Base-by-base conservation (phyloP, 2,888 invertebrate genomes). In the Lomographa bimaculata region DNA sequence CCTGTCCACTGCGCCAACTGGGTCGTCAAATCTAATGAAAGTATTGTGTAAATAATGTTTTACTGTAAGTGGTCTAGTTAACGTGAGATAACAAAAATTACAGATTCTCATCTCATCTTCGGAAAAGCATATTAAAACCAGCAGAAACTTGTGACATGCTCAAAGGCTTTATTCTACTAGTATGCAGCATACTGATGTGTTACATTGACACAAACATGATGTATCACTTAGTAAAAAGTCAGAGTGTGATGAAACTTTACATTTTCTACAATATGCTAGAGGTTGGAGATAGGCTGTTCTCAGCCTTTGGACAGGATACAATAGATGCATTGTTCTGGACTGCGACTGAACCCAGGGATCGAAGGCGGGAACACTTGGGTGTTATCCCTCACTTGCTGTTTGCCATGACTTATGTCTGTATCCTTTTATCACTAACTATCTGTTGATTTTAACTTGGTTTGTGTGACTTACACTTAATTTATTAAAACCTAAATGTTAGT, bases 221-320 rank as follows among this genome's bases (percentile, higher is more conserved):
- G 91, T 99, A 99, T 84, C 99, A 99, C 79, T 91, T 98, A 62
- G 96, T 97, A 25, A 97, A 97, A 76, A 98, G 98, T 64, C 99
- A 99, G 74, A 98, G 98, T 54, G 98, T 99, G 48, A 99, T 99
- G 81, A 99, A 99, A 73, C 89, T 99, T 54, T 99, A 99, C 74
- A 98, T 99, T 73, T 98, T 99, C 89, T 99, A 97, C 81, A 99
- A 99, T 78, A 99, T 99, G 98, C 87, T 99, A 43, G 99, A 99
- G 90, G 98, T 98, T 30, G 98, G 97, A 6, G 99, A 99, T 84
- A 91, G 98, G 50, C 85, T 99, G 53, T 95, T 99, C 71, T 98
- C 98, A 39, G 97, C 97, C 16, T 97, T 98, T 85, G 98, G 99
- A 0, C 98, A 99, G 86, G 99, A 99, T 72, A 97, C 97, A 4